Percentiles rank a stretch among this genome's conserved stretches.
phyloP scores from a whole-genome alignment of 2,888 invertebrate genomes.

The Tupiocoris notatus region DNA sequence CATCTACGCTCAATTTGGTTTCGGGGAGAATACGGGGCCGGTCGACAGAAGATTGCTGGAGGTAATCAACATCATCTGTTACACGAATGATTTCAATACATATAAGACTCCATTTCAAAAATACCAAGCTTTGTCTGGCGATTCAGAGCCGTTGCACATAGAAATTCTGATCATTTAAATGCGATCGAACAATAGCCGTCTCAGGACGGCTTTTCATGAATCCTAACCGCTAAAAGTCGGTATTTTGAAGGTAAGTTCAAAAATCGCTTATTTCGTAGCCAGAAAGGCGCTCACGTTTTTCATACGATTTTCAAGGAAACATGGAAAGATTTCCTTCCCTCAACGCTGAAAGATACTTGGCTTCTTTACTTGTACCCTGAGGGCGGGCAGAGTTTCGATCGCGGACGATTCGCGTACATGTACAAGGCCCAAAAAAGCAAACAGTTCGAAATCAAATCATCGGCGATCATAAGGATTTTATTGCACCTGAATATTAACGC shows the following conservation, averaged over 20 bases:
- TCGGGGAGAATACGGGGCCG: background rate
- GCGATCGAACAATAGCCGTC: too few species aligned
- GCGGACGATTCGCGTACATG: conserved; percentile 7
- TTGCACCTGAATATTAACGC: background rate
- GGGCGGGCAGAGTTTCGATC: conserved; percentile 3
- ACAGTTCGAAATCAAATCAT: background rate
- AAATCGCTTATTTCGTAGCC: too few species aligned
- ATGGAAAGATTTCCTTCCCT: background rate
- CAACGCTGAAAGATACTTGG: conserved; percentile 2
- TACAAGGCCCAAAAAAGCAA: conserved; percentile 14
- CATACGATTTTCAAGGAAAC: background rate
- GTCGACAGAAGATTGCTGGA: background rate
- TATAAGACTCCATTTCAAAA: too few species aligned
- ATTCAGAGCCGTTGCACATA: too few species aligned
- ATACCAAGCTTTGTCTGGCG: too few species aligned
- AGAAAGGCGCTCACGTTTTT: too few species aligned
- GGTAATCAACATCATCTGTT: too few species aligned
- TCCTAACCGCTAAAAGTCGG: too few species aligned
- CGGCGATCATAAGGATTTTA: conserved; percentile 6
- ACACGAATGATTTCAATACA: too few species aligned
- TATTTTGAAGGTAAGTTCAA: too few species aligned
- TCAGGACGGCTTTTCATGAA: too few species aligned
- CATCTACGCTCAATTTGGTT: background rate
- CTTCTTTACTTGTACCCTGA: conserved; percentile 15
- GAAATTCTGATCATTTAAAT: too few species aligned